Percentiles rank a stretch among this genome's conserved stretches.
Evolutionary conservation across 2,113 vertebrate genomes (phyloP).

Genomic region (Bos taurus): ARS-UCD2.0 NC_037329.1:60191001-60191500

Average conservation of each 20-base stretch:
- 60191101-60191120: neutral
- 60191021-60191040: neutral
- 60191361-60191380: neutral
- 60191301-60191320: slow-evolving; percentile 13
- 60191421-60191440: neutral
- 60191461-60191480: neutral
- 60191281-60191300: neutral
- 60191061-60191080: neutral
- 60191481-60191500: neutral
- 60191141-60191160: neutral
- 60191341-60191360: neutral
- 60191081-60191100: neutral
- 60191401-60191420: neutral
- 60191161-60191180: slow-evolving; percentile 13
- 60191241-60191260: slow-evolving; percentile 7
- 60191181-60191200: slow-evolving; percentile 16
- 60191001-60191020: neutral
- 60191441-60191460: neutral
- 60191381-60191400: neutral
- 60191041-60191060: neutral
- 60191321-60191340: neutral
- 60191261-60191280: slow-evolving; percentile 54
- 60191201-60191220: neutral
- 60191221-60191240: slow-evolving; percentile 54
- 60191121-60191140: neutral